Evolutionary conservation across 1,140 invertebrate genomes (phyloP), one percentile per base, ranked within the genome.

Genomic region (Aphidius ervi): DNA sequence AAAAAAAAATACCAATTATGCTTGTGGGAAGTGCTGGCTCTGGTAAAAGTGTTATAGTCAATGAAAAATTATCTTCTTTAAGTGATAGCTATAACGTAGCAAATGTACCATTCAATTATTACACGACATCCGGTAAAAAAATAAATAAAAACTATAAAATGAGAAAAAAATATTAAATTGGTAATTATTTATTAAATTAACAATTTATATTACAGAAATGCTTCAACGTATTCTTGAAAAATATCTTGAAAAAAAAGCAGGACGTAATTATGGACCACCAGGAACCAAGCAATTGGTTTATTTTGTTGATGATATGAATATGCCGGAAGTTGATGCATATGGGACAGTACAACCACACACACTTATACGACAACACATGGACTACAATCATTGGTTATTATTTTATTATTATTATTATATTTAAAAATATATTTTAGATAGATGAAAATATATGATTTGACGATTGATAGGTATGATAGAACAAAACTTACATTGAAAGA

Each of bases 241-340:
- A 65, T 92, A 94, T 23, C 77, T 98, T 57, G 95, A 97, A 72
- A 97, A 97, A 79, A 98, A 98, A 78, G 93, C 94, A 1, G 95
- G 95, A 0, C 85, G 91, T 49, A 95, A 93, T 77, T 98, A 88
- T 75, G 95, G 92, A 1, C 95, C 95, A 45, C 92, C 93, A 2
- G 95, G 94, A 7, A 93, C 86, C 65, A 94, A 95, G 68, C 87
- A 86, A 10, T 86, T 98, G 71, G 87, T 98, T 61, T 98, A 97
- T 76, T 98, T 97, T 73, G 88, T 98, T 57, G 95, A 98, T 74
- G 95, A 98, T 73, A 87, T 98, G 83, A 98, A 98, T 78, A 97
- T 97, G 94, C 95, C 95, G 6, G 93, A 96, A 84, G 93, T 97
- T 3, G 95, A 98, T 80, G 85, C 85, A 58, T 98, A 97, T 71